Percentiles rank a stretch among this genome's conserved stretches.
phyloP scores from a whole-genome alignment of 1,140 invertebrate genomes.

The Aphis craccivora region DNA sequence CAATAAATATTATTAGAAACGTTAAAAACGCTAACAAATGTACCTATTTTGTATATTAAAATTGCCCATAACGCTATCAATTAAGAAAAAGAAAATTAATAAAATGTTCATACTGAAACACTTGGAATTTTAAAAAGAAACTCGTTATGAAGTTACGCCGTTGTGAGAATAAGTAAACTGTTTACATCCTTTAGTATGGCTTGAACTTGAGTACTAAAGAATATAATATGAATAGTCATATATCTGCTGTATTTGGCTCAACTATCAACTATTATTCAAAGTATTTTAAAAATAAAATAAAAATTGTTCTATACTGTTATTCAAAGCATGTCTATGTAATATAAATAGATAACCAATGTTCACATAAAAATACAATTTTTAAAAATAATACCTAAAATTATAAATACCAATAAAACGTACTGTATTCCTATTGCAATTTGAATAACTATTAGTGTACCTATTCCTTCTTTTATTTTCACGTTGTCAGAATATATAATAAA shows the following conservation, averaged over 20 bases:
- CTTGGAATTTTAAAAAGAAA: not conserved
- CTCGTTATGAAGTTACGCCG: not conserved
- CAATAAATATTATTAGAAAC: not conserved
- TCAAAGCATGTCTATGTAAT: not conserved
- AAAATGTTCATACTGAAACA: not conserved
- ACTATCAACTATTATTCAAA: not conserved
- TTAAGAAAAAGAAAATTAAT: not conserved
- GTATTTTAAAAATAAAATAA: not conserved
- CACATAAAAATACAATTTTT: not conserved
- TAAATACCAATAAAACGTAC: not conserved
- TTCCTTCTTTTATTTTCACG: not conserved
- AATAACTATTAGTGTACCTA: not conserved
- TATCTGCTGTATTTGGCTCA: not conserved
- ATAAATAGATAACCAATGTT: no score
- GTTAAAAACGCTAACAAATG: not conserved
- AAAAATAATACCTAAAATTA: no score
- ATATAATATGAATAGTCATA: not conserved
- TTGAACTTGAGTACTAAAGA: not conserved
- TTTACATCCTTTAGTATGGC: not conserved
- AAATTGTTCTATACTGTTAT: not conserved
- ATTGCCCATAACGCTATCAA: not conserved
- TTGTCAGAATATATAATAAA: rapidly evolving
- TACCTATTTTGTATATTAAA: not conserved
- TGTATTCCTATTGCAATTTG: not conserved
- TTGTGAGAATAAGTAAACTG: not conserved